Base-by-base conservation (phyloP, 2,113 vertebrate genomes). In the Tragelaphus imberbis region DNA sequence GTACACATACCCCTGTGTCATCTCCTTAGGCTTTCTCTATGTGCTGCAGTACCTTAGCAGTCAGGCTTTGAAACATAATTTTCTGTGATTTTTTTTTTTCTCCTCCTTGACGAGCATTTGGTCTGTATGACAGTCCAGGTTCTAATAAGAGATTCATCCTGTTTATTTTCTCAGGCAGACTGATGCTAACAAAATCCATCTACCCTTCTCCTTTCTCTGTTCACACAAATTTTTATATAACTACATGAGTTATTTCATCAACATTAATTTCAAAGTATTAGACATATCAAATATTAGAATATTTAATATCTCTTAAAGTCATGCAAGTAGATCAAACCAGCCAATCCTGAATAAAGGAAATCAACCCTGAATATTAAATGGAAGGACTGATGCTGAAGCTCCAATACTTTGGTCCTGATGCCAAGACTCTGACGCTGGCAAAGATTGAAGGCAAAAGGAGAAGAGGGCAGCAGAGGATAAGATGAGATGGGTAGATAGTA, bases 1-100 rank as follows among this genome's bases (percentile, higher is more conserved):
- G n/a, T 21, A 17, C 1, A 1, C 21, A 2, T 1, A 6, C 7
- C 23, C 49, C 49, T 0, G 2, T 10, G 3, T 3, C 17, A 4
- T 27, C 21, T 58, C 81, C 65, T 49, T 51, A 36, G 0, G 1
- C 19, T 40, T 47, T 36, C 17, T 87, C 40, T 40, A 15, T 23
- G 3, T 0, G 0, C 9, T 3, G 61, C 30, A 23, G 23, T 6
- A 16, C 47, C 14, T 82, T 4, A 82, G 30, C 36, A n/a, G 4
- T 27, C 68, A 68, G 27, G 68, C 36, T 88, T 55, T 51, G 58
- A n/a, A 93, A 58, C n/a, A 40, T 21, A 11, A 51, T 79, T 92
- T n/a, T 59, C 51, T 95, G 55, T 23, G 15, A 8, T 40, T 65
- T 56, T 91, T 47, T 80, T 53, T 86, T n/a, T 33, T 28, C 49